These are phyloP conservation scores for Oreochromis tanganicae DNA, from an alignment of 2,113 vertebrate genomes.

Conservation along the genomic window DNA sequence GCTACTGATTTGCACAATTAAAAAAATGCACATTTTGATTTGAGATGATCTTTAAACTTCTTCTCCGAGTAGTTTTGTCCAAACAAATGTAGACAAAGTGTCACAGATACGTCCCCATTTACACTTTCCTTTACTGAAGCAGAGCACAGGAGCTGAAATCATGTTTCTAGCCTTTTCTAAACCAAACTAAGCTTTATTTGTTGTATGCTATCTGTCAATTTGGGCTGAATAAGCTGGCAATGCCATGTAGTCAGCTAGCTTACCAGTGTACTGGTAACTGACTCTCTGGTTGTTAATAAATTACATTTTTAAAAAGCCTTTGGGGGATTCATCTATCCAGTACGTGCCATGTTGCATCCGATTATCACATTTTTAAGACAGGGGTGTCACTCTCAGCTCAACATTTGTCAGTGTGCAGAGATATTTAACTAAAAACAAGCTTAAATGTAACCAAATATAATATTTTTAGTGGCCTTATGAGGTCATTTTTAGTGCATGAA, in stretches of 20 bases:
- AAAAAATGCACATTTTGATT: neutral
- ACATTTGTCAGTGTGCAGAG: neutral
- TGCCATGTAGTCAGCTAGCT: neutral
- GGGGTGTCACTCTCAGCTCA: neutral
- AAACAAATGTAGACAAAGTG: neutral
- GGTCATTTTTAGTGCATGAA: neutral
- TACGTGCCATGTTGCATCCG: neutral
- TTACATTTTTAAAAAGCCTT: neutral
- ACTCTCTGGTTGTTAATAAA: neutral
- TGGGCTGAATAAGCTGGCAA: neutral
- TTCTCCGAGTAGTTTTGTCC: fast-evolving
- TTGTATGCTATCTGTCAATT: neutral
- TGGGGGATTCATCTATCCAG: neutral
- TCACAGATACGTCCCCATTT: neutral
- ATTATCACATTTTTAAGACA: neutral
- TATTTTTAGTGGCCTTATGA: neutral
- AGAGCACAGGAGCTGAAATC: neutral
- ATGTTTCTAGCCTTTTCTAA: neutral
- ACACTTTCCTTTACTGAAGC: neutral
- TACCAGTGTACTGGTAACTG: neutral
- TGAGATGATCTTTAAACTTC: neutral
- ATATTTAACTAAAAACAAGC: neutral
- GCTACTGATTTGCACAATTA: fast-evolving
- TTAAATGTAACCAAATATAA: neutral
- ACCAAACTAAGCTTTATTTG: neutral